These are phyloP conservation scores for Holotrichia oblita DNA, from an alignment of 1,140 invertebrate species.

Conservation along the genomic window DNA sequence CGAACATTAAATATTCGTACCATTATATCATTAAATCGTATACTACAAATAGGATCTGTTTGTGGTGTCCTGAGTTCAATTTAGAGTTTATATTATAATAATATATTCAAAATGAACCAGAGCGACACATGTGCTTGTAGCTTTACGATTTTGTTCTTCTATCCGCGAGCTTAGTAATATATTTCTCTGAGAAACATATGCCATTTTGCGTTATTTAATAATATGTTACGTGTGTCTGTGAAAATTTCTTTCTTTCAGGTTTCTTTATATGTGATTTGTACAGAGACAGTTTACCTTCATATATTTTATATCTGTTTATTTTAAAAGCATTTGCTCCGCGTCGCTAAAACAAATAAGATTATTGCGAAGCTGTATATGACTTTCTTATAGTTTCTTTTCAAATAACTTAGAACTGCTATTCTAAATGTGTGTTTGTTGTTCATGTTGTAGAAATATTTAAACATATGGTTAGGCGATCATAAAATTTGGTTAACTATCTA, in stretches of 20 bases:
- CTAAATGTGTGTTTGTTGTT: too few species aligned
- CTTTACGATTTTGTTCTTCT: not conserved
- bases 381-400: not conserved
- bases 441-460: too few species aligned
- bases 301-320: not conserved
- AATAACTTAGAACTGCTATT: too few species aligned
- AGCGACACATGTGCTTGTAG: too few species aligned
- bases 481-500: too few species aligned
- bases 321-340: not conserved
- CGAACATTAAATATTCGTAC: not conserved
- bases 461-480: too few species aligned
- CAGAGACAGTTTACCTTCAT: not conserved
- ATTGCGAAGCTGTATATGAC: not conserved
- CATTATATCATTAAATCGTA: too few species aligned
- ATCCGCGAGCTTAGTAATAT: not conserved
- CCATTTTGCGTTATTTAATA: not conserved
- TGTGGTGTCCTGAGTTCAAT: too few species aligned
- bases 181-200: not conserved
- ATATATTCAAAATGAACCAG: too few species aligned
- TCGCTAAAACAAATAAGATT: constrained; percentile 1
- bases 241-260: not conserved
- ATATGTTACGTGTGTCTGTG: not conserved
- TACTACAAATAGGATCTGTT: too few species aligned
- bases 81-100: too few species aligned
- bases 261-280: not conserved